Evolutionary conservation across 1,140 invertebrate genomes (phyloP).

Genomic region (Leptopilina boulardi): DNA sequence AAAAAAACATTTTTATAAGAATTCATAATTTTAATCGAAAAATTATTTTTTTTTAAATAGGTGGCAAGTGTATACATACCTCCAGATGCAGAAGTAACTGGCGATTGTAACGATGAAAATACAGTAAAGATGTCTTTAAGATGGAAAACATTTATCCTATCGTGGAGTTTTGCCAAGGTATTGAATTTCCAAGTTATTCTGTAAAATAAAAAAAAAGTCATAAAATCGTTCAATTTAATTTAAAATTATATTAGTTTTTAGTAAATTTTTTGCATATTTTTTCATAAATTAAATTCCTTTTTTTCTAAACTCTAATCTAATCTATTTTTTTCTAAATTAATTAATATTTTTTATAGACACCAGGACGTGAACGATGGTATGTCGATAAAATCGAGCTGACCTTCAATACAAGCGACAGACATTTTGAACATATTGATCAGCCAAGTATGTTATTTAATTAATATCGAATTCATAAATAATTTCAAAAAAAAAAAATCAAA

Average conservation of each 20-base stretch:
- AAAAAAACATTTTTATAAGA: too few species aligned
- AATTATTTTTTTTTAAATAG: conserved; percentile 66
- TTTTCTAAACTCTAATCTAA: too few species aligned
- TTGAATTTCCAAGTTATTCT: not conserved
- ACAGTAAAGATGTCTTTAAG: conserved; percentile 81
- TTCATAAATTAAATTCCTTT: too few species aligned
- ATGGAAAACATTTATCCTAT: conserved; percentile 83
- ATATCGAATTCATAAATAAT: not conserved
- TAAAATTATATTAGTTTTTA: not conserved
- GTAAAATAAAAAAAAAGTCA: not conserved
- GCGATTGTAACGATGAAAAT: conserved; percentile 83
- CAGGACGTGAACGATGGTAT: conserved; percentile 91
- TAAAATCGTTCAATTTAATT: not conserved
- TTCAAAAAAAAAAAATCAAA: not conserved
- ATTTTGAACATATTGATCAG: conserved; percentile 77
- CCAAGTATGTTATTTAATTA: conserved; percentile 70
- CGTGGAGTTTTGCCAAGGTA: conserved; percentile 85
- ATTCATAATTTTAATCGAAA: too few species aligned
- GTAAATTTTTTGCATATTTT: not conserved
- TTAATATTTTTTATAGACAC: conserved; percentile 78
- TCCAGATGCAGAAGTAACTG: conserved; percentile 79
- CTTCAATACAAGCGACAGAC: conserved; percentile 76
- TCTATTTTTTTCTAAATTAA: too few species aligned
- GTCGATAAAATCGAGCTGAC: conserved; percentile 83
- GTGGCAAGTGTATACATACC: conserved; percentile 82